phyloP scores from a whole-genome alignment of 2,797 vertebrate species.

The Squalus acanthias region DNA sequence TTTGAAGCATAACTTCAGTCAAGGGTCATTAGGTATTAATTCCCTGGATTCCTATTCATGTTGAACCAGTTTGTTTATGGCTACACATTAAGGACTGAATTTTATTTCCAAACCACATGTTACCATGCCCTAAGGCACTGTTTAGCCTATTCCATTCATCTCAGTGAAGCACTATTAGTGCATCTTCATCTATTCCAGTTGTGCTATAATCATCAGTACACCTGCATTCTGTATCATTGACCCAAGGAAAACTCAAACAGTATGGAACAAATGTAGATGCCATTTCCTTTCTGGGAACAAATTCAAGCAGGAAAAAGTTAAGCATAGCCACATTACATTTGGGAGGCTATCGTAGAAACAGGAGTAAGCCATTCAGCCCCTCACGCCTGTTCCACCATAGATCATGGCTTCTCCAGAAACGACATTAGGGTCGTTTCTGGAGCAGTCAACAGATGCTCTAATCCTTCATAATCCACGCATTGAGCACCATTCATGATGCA shows the following conservation, averaged over 20 bases:
- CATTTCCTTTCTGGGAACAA: neutral
- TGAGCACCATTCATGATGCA: neutral
- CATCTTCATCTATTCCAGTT: neutral
- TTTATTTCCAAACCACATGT: neutral
- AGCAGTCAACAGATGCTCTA: neutral
- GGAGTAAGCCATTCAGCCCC: neutral
- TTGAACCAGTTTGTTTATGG: neutral
- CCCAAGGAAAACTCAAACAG: neutral
- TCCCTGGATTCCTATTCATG: neutral
- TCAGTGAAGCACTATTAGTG: neutral
- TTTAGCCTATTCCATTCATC: neutral
- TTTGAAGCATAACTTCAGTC: neutral
- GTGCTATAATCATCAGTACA: neutral
- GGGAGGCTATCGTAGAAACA: neutral
- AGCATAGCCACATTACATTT: neutral
- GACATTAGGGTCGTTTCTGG: neutral
- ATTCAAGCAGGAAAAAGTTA: neutral
- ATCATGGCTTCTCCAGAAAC: neutral
- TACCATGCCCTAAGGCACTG: neutral
- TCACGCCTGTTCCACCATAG: neutral
- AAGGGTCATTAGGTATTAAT: neutral
- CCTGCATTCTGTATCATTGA: neutral
- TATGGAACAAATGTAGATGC: neutral
- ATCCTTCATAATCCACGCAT: neutral
- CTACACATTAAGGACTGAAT: neutral